These are phyloP conservation scores for Drosophila flavopinicola DNA, from an alignment of 2,888 invertebrate species.

Conservation along the genomic window DNA sequence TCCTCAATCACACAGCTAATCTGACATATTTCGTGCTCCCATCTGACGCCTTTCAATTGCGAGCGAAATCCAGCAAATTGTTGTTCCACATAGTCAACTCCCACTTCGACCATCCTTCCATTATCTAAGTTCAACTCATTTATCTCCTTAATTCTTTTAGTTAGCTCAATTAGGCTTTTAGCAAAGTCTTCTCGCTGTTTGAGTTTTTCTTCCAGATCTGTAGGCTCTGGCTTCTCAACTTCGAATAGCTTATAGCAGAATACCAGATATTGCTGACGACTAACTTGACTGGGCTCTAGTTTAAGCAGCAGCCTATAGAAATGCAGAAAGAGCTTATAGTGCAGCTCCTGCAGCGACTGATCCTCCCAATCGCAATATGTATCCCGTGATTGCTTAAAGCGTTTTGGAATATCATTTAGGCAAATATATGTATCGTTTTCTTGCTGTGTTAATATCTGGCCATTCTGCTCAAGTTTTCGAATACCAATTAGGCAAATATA, in stretches of 20 bases:
- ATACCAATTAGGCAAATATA: constrained; percentile 14
- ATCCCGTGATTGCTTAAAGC: constrained; percentile 11
- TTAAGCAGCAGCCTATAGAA: constrained; percentile 28
- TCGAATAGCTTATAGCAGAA: constrained; percentile 30
- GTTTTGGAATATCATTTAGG: constrained; percentile 17
- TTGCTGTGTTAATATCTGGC: not conserved
- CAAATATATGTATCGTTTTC: not conserved
- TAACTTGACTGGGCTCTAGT: constrained; percentile 7
- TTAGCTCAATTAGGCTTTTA: constrained; percentile 11
- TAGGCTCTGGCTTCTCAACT: not conserved
- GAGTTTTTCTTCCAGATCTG: not conserved
- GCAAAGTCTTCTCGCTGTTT: constrained; percentile 4
- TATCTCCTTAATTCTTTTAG: not conserved
- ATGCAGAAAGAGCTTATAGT: constrained; percentile 29
- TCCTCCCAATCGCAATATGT: not conserved
- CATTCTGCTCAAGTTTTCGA: no score
- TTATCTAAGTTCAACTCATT: not conserved
- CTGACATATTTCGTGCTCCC: not conserved
- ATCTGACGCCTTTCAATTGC: not conserved
- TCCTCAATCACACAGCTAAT: not conserved
- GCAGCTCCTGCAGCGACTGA: constrained; percentile 1
- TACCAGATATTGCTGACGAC: constrained; percentile 9
- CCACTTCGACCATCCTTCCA: not conserved
- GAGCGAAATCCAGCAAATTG: no score
- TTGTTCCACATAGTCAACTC: not conserved